Evolutionary conservation across 1,140 invertebrate species (phyloP), one percentile per base, ranked within the genome.

Genomic region (Apis laboriosa): DNA sequence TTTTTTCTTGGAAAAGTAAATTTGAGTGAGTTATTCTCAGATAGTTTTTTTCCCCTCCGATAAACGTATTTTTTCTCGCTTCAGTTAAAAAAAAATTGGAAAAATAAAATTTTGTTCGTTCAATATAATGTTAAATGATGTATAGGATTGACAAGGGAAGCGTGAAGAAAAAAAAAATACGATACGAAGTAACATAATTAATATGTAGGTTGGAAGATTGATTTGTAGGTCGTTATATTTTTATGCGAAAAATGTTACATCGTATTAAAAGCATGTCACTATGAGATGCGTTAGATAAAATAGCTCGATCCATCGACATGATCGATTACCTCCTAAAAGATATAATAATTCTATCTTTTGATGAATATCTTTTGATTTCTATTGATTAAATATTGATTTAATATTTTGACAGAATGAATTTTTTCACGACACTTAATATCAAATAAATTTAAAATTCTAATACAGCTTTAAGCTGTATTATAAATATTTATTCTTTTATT

Each of bases 201-300:
- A 81, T 81, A 43, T 43, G 0, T 43, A 81, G 60, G 21, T 56
- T n/a, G 11, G 79, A 81, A 81, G 71, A 81, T 81, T 81, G 73
- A 81, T 81, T 76, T 81, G 64, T 43, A 49, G 63, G 19, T 19
- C 55, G 53, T 49, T 81, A 75, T 76, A 81, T 66, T 81, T 76
- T 81, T 63, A 67, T n/a, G 51, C 12, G 53, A 66, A 73, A 79
- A 64, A 49, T 63, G 24, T 43, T 61, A 43, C 51, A 67, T 58
- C n/a, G 2, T 43, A 43, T 58, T 75, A n/a, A 81, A 67, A 81
- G 28, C 58, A 15, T 76, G 72, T 76, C 79, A 24, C 24, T n/a
- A 34, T 34, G 24, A 24, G 24, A 34, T 34, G 34, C 3, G 73
- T 19, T 53, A 60, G 49, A 24, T 73, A 68, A 43, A 43, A 43